These are phyloP conservation scores for Andinoacara biseriatus DNA, from an alignment of 2,113 vertebrate species.

Conservation along the genomic window DNA sequence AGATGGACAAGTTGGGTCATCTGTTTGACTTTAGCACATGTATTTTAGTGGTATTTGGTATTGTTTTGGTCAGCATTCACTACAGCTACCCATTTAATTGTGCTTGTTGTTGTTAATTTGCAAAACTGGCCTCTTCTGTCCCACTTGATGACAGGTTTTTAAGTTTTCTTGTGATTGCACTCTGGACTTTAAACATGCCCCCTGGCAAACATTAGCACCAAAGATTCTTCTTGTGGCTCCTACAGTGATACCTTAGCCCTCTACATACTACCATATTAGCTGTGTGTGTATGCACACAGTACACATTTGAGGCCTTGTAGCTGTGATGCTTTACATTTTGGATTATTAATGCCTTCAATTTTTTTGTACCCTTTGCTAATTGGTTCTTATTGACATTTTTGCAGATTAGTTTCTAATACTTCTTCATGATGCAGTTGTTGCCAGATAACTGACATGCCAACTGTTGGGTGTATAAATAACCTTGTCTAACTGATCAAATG, in stretches of 20 bases:
- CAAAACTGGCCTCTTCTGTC: neutral
- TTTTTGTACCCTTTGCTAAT: neutral
- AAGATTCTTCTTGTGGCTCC: neutral
- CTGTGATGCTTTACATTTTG: neutral
- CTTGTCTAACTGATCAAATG: neutral
- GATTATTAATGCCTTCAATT: neutral
- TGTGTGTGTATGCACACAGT: neutral
- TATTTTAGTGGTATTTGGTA: neutral
- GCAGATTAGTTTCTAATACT: neutral
- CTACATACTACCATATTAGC: neutral
- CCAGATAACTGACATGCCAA: neutral
- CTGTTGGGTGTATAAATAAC: neutral
- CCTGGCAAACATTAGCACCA: neutral
- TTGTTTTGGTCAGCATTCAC: neutral
- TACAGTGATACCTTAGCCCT: neutral
- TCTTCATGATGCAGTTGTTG: neutral
- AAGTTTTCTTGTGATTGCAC: slow-evolving; percentile 17
- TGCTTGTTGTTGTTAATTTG: neutral
- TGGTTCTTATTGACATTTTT: neutral
- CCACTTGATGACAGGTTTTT: neutral
- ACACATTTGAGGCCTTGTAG: neutral
- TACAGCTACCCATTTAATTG: neutral
- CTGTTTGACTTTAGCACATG: neutral
- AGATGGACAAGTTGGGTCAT: rapidly evolving
- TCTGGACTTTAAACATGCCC: neutral